Evolutionary conservation across 2,113 vertebrate species (phyloP), one percentile per base, ranked within the genome.

Genomic region (Cephalopholis sonnerati): DNA sequence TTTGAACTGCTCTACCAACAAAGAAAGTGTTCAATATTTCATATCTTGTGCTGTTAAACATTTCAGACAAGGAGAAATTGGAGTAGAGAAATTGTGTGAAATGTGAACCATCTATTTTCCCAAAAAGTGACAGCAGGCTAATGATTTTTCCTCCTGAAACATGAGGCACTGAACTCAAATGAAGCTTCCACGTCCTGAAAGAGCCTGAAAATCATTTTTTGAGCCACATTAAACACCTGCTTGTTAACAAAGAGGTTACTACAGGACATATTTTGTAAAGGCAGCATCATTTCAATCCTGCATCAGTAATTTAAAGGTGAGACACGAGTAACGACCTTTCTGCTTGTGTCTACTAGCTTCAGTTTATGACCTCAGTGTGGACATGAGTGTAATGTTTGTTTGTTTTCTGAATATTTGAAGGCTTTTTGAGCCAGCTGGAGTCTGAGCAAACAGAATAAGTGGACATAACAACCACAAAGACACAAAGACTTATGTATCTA

Each of bases 131-230:
- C 71, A 70, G 66, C 51, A 54, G 59, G 7, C 12, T 75, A 69
- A 77, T 61, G 29, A 81, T 65, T 71, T 81, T 46, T 50, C 29
- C 59, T 65, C 18, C 29, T 79, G 69, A 69, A 74, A 63, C 63
- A 25, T 18, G 24, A 32, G 53, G 51, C 70, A n/a, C 3, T 32
- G 44, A 78, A 39, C 48, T 62, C 18, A 58, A 58, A 7, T 48
- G 13, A 58, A 44, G 39, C 74, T 18, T 65, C 51, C 36, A 27
- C 48, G 15, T 29, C 22, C 36, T 41, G 48, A 64, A 22, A 65
- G 62, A 65, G 74, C 6, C 61, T n/a, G 32, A 8, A 22, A 44
- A 54, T 4, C 59, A 36, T 5, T 53, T 51, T 32, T 41, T 13
- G 27, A 54, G 59, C 22, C 29, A 39, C 20, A 1, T 46, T 7